Percentiles rank a stretch among this genome's conserved stretches.
phyloP scores from a whole-genome alignment of 2,113 vertebrate genomes.

The Hippocampus zosterae region DNA sequence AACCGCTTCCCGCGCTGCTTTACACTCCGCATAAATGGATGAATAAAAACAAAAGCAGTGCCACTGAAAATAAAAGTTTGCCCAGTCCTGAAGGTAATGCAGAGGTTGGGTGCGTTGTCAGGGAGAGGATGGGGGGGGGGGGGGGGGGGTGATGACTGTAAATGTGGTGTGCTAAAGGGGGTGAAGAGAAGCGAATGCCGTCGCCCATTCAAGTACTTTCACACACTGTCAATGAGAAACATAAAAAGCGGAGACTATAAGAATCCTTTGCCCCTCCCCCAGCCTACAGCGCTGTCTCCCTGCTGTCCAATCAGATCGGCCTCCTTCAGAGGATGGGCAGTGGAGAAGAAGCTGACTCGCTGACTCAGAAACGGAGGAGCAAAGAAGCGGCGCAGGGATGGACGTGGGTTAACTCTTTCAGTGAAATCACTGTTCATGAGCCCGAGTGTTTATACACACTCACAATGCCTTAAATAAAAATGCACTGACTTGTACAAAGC shows the following conservation, averaged over 20 bases:
- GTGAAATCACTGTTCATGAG: slow-evolving; percentile 18
- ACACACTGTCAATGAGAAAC: slow-evolving; percentile 43
- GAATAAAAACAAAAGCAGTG: slow-evolving; percentile 7
- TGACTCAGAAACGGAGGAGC: slow-evolving; percentile 16
- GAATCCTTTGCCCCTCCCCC: slow-evolving; percentile 22
- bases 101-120: background rate
- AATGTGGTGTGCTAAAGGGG: slow-evolving; percentile 20
- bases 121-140: slow-evolving; percentile 5
- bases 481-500: too few species aligned
- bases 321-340: slow-evolving; percentile 51
- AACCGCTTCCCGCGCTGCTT: slow-evolving; percentile 14
- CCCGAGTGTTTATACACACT: background rate
- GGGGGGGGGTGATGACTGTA: slow-evolving; percentile 14
- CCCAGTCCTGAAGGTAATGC: slow-evolving; percentile 20
- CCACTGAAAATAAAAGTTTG: slow-evolving; percentile 37
- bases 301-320: slow-evolving; percentile 51
- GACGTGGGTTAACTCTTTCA: slow-evolving; percentile 38
- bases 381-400: slow-evolving; percentile 9
- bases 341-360: slow-evolving; percentile 50
- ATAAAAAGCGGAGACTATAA: slow-evolving; percentile 23
- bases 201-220: slow-evolving; percentile 37
- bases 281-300: slow-evolving; percentile 6
- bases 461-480: background rate
- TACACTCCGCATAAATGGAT: slow-evolving; percentile 6
- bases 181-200: slow-evolving; percentile 41